Evolutionary conservation across 1,140 invertebrate species (phyloP).

Genomic region (Drosophila neocordata): DNA sequence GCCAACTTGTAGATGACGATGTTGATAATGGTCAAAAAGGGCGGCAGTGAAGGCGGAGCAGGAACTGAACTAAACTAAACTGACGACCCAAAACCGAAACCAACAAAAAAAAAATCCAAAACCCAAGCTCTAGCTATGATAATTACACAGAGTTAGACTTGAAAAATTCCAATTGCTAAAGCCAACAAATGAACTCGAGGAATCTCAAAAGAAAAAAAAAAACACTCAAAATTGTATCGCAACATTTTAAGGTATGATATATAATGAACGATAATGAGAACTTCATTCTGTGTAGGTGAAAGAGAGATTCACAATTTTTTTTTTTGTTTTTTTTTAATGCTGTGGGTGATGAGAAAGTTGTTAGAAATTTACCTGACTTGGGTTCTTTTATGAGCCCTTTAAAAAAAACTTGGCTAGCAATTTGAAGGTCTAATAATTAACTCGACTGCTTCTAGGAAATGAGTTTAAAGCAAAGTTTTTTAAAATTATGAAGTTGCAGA

Average conservation of each 20-base stretch:
- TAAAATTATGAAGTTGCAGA: no score
- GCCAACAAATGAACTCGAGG: conserved; percentile 52
- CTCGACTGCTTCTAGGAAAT: neutral
- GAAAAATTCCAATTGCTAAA: conserved; percentile 47
- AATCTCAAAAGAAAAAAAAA: conserved; percentile 31
- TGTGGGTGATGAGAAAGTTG: conserved; percentile 21
- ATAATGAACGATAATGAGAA: conserved; percentile 75
- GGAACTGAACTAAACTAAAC: conserved; percentile 35
- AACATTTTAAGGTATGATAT: conserved; percentile 45
- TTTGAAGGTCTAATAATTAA: neutral
- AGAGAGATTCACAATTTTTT: conserved; percentile 34
- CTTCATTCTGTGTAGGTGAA: conserved; percentile 37
- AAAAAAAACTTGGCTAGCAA: no score
- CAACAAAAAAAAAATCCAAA: neutral
- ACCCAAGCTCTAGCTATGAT: conserved; percentile 47
- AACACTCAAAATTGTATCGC: conserved; percentile 48
- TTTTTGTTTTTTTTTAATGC: neutral
- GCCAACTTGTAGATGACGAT: conserved; percentile 57
- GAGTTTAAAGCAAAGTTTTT: neutral
- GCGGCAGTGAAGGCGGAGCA: conserved; percentile 21
- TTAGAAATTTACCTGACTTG: conserved; percentile 12
- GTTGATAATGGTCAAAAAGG: conserved; percentile 43
- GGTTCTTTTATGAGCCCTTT: neutral
- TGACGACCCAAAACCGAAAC: conserved; percentile 22
- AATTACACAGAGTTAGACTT: conserved; percentile 70